phyloP scores from a whole-genome alignment of 2,113 vertebrate species.

The Neotoma lepida region DNA sequence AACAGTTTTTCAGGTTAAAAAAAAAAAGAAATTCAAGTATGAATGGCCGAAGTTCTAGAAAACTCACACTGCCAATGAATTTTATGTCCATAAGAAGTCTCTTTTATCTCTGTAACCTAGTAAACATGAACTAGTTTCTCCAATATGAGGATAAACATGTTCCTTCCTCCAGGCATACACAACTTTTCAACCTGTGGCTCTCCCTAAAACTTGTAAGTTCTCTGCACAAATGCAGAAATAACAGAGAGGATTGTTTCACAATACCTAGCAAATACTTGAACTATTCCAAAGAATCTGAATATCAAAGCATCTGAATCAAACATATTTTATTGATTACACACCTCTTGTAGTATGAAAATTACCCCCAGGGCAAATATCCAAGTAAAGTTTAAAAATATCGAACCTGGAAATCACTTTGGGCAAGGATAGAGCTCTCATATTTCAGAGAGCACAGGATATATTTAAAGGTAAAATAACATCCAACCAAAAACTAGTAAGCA shows the following conservation, averaged over 20 bases:
- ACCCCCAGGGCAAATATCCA: neutral
- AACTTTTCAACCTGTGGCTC: constrained; percentile 34
- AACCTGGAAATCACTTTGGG: neutral
- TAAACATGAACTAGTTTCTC: constrained; percentile 10
- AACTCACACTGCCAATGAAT: constrained; percentile 48
- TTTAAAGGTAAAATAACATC: neutral
- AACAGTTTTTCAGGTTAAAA: constrained; percentile 15
- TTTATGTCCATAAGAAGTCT: constrained; percentile 5
- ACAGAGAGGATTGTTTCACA: constrained; percentile 13
- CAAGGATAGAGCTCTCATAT: neutral
- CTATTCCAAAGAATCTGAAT: neutral
- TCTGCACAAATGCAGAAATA: constrained; percentile 36
- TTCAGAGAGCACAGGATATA: neutral
- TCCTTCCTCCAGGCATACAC: neutral
- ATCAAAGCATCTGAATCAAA: too few relatives aligned
- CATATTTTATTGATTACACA: neutral
- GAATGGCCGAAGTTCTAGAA: constrained; percentile 24
- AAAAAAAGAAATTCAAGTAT: neutral
- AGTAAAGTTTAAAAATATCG: neutral
- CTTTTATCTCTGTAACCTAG: constrained; percentile 18
- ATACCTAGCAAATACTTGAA: constrained; percentile 5
- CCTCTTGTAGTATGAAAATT: constrained; percentile 8
- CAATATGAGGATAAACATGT: neutral
- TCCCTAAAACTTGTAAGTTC: constrained; percentile 41
- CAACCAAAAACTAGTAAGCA: neutral